Evolutionary conservation across 1,140 invertebrate species (phyloP).

Genomic region (Anthonomus grandis): DNA sequence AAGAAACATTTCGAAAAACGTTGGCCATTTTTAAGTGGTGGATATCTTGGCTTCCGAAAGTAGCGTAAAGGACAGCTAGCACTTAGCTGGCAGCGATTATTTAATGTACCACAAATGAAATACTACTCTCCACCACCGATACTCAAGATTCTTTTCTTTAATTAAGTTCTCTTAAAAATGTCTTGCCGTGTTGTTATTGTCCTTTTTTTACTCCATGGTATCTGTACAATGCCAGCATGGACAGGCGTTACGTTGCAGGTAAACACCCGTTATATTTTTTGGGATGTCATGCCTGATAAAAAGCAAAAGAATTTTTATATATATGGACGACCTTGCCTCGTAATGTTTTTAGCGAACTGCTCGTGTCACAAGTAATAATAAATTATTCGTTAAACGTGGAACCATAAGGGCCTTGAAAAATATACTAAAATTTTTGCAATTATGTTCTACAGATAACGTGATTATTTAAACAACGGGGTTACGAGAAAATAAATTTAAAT

Average conservation of each 20-base stretch:
- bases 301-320: constrained; percentile 5
- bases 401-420: too few species aligned
- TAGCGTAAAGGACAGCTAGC: constrained; percentile 14
- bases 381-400: too few species aligned
- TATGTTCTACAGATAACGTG: too few species aligned
- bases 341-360: too few species aligned
- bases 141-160: constrained; percentile 27
- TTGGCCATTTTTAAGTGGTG: constrained; percentile 23
- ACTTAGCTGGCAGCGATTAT: constrained; percentile 14
- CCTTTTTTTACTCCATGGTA: constrained; percentile 14
- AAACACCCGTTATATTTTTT: constrained; percentile 23
- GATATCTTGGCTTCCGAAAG: constrained; percentile 14
- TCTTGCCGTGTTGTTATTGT: constrained; percentile 25
- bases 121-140: constrained; percentile 16
- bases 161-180: constrained; percentile 31
- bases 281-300: background rate
- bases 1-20: constrained; percentile 10
- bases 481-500: too few species aligned
- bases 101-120: constrained; percentile 25
- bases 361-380: too few species aligned
- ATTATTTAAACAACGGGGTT: too few species aligned
- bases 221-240: constrained; percentile 11
- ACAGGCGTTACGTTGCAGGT: constrained; percentile 3
- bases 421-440: too few species aligned
- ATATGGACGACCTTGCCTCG: too few species aligned